Conservation (phyloP, 2,113 vertebrate species). For the Ahaetulla prasina region DNA sequence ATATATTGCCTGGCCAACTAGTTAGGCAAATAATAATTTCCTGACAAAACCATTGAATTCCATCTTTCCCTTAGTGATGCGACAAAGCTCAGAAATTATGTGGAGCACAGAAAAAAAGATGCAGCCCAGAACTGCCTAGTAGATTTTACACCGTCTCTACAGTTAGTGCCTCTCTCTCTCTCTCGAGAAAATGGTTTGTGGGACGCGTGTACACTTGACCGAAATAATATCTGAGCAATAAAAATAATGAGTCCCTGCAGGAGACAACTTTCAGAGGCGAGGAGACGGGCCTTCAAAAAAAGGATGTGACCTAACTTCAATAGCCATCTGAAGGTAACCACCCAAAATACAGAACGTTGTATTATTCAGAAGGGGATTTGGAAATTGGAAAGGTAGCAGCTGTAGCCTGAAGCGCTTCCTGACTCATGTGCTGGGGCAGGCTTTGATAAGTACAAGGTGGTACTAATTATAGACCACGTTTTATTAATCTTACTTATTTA, state of each 20-base stretch:
- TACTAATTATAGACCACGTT: conserved; percentile 11
- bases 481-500: background rate
- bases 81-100: background rate
- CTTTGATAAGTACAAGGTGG: background rate
- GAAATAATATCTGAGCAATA: conserved; percentile 27
- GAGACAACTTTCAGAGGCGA: background rate
- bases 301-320: background rate
- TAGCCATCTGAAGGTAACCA: conserved; percentile 9
- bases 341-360: background rate
- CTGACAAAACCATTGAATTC: background rate
- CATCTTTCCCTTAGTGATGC: background rate
- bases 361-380: conserved; percentile 15
- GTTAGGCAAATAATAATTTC: too few relatives aligned
- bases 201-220: background rate
- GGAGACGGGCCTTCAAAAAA: background rate
- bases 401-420: fast-evolving
- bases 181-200: background rate
- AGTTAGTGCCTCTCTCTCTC: background rate
- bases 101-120: background rate
- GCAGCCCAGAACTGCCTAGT: background rate
- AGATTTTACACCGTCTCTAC: background rate
- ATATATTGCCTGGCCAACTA: too few relatives aligned
- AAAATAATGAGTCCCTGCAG: background rate
- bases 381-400: background rate
- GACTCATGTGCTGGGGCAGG: background rate